Evolutionary conservation across 2,797 vertebrate genomes (phyloP).

Genomic region (Tarsius wallacei): DNA sequence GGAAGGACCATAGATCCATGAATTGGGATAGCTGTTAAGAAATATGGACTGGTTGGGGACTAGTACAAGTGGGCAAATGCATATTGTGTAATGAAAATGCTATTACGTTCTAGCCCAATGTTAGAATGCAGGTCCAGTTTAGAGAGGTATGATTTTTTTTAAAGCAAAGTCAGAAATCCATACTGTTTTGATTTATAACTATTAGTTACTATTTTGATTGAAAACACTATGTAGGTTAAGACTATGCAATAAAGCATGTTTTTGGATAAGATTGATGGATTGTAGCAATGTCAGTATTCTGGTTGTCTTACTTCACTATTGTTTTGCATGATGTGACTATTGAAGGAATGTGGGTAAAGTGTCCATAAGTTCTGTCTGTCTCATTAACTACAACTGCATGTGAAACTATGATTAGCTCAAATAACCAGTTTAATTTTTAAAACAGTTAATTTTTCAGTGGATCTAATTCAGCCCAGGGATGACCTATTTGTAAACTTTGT

Average conservation of each 20-base stretch:
- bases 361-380: background rate
- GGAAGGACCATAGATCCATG: background rate
- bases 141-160: background rate
- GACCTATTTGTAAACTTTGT: background rate
- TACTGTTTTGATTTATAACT: background rate
- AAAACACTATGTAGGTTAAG: background rate
- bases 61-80: background rate
- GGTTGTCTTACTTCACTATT: background rate
- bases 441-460: background rate
- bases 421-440: background rate
- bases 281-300: background rate
- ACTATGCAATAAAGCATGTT: background rate
- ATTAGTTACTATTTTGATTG: background rate
- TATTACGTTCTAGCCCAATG: background rate
- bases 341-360: background rate
- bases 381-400: background rate
- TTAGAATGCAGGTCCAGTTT: background rate
- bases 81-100: background rate
- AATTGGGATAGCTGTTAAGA: background rate
- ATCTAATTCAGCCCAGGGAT: background rate
- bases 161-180: background rate
- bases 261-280: background rate
- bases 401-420: background rate
- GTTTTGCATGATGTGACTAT: background rate
- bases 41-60: background rate